phyloP scores from a whole-genome alignment of 1,140 invertebrate species.

The Chionoecetes opilio region DNA sequence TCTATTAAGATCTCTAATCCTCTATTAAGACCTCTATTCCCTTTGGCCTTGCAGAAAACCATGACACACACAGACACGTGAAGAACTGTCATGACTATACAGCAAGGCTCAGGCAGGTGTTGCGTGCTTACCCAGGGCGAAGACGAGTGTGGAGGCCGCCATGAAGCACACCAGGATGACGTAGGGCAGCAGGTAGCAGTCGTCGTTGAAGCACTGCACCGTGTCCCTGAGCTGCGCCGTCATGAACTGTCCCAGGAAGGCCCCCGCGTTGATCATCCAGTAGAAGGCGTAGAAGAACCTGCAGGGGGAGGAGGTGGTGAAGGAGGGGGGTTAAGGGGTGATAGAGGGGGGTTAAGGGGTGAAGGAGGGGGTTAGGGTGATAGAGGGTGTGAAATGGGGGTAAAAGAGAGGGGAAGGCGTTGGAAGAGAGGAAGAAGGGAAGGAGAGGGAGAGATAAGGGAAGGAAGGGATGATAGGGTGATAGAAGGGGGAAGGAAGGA shows the following conservation, averaged over 20 bases:
- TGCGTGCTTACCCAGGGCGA: slow-evolving; percentile 56
- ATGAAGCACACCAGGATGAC: slow-evolving; percentile 65
- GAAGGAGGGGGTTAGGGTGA: neutral
- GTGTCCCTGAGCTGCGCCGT: slow-evolving; percentile 73
- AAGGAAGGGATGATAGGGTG: neutral
- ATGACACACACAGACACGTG: too few species aligned
- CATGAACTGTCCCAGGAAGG: slow-evolving; percentile 77
- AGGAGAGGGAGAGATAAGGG: neutral
- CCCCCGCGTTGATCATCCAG: slow-evolving; percentile 81
- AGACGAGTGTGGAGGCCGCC: slow-evolving; percentile 71
- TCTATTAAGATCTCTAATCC: too few species aligned
- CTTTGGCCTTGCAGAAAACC: too few species aligned
- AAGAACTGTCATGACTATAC: too few species aligned
- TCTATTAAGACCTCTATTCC: too few species aligned
- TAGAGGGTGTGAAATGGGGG: too few species aligned
- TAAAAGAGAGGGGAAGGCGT: neutral
- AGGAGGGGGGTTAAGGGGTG: neutral
- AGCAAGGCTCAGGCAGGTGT: too few species aligned
- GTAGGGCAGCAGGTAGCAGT: slow-evolving; percentile 79
- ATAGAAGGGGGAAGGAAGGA: too few species aligned
- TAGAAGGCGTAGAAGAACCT: slow-evolving; percentile 81
- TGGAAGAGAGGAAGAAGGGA: too few species aligned
- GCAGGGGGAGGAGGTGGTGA: neutral
- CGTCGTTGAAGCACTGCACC: slow-evolving; percentile 77
- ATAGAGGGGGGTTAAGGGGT: neutral